These are phyloP conservation scores for Leguminivora glycinivorella DNA, from an alignment of 1,140 invertebrate species.

Conservation along the genomic window DNA sequence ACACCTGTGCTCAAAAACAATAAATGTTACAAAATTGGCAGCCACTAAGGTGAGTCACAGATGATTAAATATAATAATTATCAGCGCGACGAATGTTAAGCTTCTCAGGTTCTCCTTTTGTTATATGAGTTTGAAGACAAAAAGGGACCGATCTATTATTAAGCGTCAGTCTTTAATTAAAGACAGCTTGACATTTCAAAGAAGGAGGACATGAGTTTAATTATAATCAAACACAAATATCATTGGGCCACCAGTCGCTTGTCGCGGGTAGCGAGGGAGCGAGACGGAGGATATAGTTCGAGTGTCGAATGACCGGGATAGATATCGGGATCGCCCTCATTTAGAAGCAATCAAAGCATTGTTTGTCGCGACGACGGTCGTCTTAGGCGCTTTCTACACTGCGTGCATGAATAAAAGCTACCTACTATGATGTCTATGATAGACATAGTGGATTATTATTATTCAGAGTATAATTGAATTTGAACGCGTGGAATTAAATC, in stretches of 20 bases:
- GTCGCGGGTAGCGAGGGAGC: slow-evolving; percentile 58
- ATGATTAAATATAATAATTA: slow-evolving; percentile 25
- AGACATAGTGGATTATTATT: background rate
- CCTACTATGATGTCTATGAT: too few species aligned
- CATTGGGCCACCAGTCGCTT: slow-evolving; percentile 67
- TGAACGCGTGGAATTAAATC: too few species aligned
- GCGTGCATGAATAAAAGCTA: background rate
- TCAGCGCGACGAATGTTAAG: background rate
- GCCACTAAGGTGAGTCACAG: slow-evolving; percentile 19
- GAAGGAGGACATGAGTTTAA: slow-evolving; percentile 74
- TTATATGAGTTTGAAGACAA: slow-evolving; percentile 36
- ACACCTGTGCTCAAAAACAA: slow-evolving; percentile 6
- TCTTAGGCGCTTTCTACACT: slow-evolving; percentile 9
- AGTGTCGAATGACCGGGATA: slow-evolving; percentile 53
- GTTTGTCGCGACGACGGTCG: slow-evolving; percentile 52
- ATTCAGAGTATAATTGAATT: too few species aligned
- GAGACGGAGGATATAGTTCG: slow-evolving; percentile 46
- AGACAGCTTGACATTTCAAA: slow-evolving; percentile 76
- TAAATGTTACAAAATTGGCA: slow-evolving; percentile 14
- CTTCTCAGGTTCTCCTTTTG: slow-evolving; percentile 35
- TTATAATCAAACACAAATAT: slow-evolving; percentile 78
- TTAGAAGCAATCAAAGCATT: slow-evolving; percentile 66
- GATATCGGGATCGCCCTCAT: slow-evolving; percentile 64
- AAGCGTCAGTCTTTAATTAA: slow-evolving; percentile 70
- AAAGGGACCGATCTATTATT: slow-evolving; percentile 70